Percentiles rank a stretch among this genome's conserved stretches.
phyloP scores from a whole-genome alignment of 1,140 invertebrate species.

The Papilio aristodemus region DNA sequence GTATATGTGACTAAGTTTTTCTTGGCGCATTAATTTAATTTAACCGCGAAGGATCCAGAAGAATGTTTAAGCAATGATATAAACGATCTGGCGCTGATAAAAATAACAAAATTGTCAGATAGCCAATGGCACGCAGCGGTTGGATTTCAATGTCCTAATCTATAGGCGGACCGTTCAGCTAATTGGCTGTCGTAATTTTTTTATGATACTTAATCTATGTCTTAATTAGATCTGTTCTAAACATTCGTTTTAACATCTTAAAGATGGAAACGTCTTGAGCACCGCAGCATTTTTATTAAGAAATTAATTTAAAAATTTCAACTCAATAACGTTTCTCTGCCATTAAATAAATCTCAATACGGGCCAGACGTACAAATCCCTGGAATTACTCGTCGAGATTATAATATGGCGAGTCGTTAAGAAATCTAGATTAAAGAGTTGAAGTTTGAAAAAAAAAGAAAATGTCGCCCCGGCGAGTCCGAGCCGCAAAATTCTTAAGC shows the following conservation, averaged over 20 bases:
- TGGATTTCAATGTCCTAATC: background rate
- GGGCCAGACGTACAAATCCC: constrained; percentile 15
- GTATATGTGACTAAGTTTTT: no score
- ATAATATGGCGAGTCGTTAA: constrained; percentile 63
- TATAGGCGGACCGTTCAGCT: background rate
- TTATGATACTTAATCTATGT: constrained; percentile 3
- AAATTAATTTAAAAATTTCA: background rate
- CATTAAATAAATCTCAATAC: constrained; percentile 6
- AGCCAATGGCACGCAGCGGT: background rate
- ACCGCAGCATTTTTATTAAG: background rate
- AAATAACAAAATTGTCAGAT: background rate
- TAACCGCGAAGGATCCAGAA: background rate
- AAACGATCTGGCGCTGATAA: background rate
- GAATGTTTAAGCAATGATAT: background rate
- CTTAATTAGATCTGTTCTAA: constrained; percentile 14
- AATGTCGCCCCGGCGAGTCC: constrained; percentile 60
- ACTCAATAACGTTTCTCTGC: background rate
- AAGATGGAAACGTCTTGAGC: constrained; percentile 3
- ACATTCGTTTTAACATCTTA: constrained; percentile 14
- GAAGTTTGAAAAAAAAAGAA: constrained; percentile 56
- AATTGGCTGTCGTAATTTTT: constrained; percentile 16
- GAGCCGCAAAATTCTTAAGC: constrained; percentile 78
- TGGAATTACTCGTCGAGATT: constrained; percentile 46
- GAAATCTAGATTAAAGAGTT: constrained; percentile 70
- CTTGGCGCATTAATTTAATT: no score